These are phyloP conservation scores for Falco columbarius DNA, from an alignment of 2,797 vertebrate genomes.

Conservation along the genomic window DNA sequence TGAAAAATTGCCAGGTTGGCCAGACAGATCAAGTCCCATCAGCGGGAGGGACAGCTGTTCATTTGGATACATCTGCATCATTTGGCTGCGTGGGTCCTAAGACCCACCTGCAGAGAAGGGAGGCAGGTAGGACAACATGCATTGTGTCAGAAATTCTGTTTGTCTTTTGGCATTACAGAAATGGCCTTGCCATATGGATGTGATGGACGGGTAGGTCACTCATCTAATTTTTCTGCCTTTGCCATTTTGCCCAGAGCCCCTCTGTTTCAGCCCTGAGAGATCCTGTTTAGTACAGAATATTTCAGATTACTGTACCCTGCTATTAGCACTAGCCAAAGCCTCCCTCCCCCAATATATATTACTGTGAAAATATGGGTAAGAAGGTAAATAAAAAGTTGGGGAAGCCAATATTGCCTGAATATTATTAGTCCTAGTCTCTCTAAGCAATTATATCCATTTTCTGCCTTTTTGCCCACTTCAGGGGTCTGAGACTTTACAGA, in stretches of 20 bases:
- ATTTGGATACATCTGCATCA: neutral
- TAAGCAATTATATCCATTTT: neutral
- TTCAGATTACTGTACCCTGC: neutral
- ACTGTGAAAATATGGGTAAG: neutral
- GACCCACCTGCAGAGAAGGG: neutral
- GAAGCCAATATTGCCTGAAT: neutral
- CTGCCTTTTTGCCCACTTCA: neutral
- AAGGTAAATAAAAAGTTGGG: neutral
- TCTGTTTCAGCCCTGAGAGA: neutral
- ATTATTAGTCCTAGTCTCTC: neutral
- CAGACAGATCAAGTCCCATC: neutral
- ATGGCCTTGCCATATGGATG: neutral
- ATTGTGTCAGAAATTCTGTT: neutral
- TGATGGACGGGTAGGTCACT: neutral
- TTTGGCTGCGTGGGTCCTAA: neutral
- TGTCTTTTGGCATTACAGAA: accelerated
- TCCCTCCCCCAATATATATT: neutral
- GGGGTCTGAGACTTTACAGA: neutral
- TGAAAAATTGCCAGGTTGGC: neutral
- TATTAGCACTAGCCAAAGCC: neutral
- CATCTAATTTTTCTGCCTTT: neutral
- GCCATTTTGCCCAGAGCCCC: neutral
- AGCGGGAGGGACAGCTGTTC: neutral
- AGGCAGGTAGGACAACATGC: neutral
- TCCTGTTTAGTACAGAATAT: neutral